Evolutionary conservation across 2,113 vertebrate genomes (phyloP).

Genomic region (Tupaia chinensis): DNA sequence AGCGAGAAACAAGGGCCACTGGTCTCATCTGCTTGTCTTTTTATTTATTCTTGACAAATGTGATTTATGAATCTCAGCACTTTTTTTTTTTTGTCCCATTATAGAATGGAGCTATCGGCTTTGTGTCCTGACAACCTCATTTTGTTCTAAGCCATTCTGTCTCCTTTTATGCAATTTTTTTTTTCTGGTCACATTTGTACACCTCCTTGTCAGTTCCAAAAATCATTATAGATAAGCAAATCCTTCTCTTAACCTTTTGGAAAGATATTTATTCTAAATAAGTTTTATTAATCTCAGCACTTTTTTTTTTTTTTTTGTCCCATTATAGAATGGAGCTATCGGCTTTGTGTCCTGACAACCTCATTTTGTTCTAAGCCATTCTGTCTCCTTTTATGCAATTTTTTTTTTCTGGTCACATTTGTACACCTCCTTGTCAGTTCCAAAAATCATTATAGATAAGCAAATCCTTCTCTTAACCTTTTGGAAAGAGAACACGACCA

Average conservation of each 20-base stretch:
- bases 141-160: constrained; percentile 81
- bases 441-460: constrained; percentile 86
- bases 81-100: constrained; percentile 78
- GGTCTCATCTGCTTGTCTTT: constrained; percentile 62
- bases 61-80: constrained; percentile 82
- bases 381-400: constrained; percentile 58
- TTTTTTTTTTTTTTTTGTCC: constrained; percentile 71
- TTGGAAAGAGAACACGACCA: constrained; percentile 77
- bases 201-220: constrained; percentile 82
- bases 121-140: constrained; percentile 76
- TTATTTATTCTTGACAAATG: constrained; percentile 80
- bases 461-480: constrained; percentile 87
- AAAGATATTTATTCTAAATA: constrained; percentile 81
- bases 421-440: constrained; percentile 78
- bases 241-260: constrained; percentile 85
- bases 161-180: constrained; percentile 9
- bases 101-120: constrained; percentile 76
- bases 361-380: constrained; percentile 82
- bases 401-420: constrained; percentile 74
- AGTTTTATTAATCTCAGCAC: constrained; percentile 81
- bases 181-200: constrained; percentile 78
- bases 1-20: constrained; percentile 53
- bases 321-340: constrained; percentile 77
- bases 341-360: constrained; percentile 73
- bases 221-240: constrained; percentile 87